A percentile compares a stretch with the other conserved stretches of the same genome.
phyloP scores from a whole-genome alignment of 2,888 invertebrate genomes.

The Leistus spinibarbis region DNA sequence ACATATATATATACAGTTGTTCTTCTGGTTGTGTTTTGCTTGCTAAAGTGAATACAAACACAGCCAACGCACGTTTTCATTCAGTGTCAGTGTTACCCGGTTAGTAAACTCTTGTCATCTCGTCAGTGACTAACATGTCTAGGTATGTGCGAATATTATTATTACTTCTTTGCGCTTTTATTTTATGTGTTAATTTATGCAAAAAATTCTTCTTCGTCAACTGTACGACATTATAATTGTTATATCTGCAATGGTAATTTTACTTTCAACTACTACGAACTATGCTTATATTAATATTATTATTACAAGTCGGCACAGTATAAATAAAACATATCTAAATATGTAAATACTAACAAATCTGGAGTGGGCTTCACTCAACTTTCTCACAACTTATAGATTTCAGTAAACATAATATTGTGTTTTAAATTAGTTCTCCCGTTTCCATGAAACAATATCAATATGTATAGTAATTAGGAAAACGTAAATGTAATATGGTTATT shows the following conservation, averaged over 20 bases:
- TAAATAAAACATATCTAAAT: too few species aligned
- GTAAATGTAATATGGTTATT: too few species aligned
- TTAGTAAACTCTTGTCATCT: background rate
- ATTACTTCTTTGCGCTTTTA: background rate
- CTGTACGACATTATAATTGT: background rate
- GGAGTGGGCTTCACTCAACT: too few species aligned
- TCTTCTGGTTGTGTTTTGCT: constrained; percentile 2
- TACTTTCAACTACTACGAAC: background rate
- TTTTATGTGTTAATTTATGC: background rate
- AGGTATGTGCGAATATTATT: constrained; percentile 18
- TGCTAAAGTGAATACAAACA: background rate
- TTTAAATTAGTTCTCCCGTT: too few species aligned
- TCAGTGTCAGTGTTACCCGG: constrained; percentile 8
- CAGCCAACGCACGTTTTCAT: background rate
- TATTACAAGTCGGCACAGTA: too few species aligned
- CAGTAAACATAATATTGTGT: too few species aligned
- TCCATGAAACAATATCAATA: too few species aligned
- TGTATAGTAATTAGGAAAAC: too few species aligned
- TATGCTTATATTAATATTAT: background rate
- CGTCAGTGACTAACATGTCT: constrained; percentile 25
- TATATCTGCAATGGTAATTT: background rate
- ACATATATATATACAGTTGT: background rate
- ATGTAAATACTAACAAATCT: too few species aligned
- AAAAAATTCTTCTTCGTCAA: background rate
- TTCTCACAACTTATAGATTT: too few species aligned